Percentiles rank a stretch among this genome's conserved stretches.
Evolutionary conservation across 2,797 vertebrate species (phyloP).

Genomic region (Selene dorsalis): DNA sequence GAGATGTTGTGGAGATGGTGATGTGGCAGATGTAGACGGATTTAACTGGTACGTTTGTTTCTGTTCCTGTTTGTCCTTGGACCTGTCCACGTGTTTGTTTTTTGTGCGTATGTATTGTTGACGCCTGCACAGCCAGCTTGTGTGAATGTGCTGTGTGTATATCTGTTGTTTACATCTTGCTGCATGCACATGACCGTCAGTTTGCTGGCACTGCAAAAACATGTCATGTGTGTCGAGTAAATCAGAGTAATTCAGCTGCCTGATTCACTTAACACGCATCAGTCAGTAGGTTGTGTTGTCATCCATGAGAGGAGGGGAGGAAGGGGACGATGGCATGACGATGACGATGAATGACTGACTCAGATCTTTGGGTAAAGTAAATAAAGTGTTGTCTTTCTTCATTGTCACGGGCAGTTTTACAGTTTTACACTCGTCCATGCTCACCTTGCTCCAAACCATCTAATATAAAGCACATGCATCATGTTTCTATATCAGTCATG

Average conservation of each 20-base stretch:
- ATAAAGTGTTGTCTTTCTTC: neutral
- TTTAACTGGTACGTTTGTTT: no score
- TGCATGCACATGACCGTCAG: neutral
- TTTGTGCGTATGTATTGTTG: neutral
- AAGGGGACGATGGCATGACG: no score
- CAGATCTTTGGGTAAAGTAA: no score
- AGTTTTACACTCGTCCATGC: no score
- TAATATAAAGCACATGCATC: neutral
- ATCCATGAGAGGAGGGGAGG: constrained; percentile 1
- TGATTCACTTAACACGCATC: constrained; percentile 21
- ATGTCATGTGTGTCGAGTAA: constrained; percentile 11
- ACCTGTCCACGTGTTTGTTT: no score
- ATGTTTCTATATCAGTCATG: no score
- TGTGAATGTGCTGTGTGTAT: neutral
- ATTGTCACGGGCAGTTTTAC: no score
- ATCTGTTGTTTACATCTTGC: neutral
- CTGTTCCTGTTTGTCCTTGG: neutral
- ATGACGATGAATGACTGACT: no score
- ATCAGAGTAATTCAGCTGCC: constrained; percentile 18
- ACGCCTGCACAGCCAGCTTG: neutral
- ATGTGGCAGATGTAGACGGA: constrained; percentile 6
- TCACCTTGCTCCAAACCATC: no score
- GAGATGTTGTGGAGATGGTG: constrained; percentile 4
- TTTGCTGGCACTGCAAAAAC: constrained; percentile 5
- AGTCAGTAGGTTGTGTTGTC: constrained; percentile 14